A percentile compares a stretch with the other conserved stretches of the same genome.
These are phyloP conservation scores for Oxycera nigricornis DNA, from an alignment of 2,888 invertebrate species.

Conservation along the genomic window DNA sequence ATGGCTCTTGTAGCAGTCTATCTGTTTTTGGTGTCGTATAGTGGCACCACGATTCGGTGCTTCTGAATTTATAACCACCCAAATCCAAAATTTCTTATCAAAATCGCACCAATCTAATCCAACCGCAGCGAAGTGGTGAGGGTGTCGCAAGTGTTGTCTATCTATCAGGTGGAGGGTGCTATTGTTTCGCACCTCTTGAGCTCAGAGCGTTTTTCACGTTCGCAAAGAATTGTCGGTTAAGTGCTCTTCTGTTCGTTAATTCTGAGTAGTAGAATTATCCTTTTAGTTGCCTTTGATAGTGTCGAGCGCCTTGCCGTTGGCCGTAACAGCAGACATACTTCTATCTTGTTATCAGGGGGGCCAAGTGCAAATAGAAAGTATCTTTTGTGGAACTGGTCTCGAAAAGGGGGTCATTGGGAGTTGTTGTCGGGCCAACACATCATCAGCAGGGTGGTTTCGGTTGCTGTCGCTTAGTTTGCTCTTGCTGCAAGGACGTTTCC, in stretches of 20 bases:
- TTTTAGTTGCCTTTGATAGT: not conserved
- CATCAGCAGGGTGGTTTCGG: not conserved
- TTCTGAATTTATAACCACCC: no score
- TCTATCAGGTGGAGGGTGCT: no score
- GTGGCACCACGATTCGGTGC: no score
- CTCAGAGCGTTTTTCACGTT: not conserved
- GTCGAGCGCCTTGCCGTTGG: not conserved
- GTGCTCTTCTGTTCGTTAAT: not conserved
- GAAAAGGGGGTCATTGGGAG: conserved; percentile 1
- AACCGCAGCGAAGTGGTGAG: no score
- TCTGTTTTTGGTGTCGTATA: no score
- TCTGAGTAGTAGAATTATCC: not conserved
- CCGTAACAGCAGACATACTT: not conserved
- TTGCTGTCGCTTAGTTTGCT: not conserved
- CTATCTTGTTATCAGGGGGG: not conserved
- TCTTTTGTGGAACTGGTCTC: conserved; percentile 3
- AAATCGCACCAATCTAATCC: no score
- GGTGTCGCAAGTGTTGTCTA: no score
- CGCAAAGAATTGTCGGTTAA: not conserved
- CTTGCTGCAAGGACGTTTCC: not conserved
- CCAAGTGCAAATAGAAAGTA: conserved; percentile 9
- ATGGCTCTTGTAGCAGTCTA: no score
- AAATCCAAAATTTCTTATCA: no score
- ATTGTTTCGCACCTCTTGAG: not conserved
- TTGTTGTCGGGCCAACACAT: not conserved